Evolutionary conservation across 2,113 vertebrate genomes (phyloP).

Genomic region (Acrocephalus kingi): DNA sequence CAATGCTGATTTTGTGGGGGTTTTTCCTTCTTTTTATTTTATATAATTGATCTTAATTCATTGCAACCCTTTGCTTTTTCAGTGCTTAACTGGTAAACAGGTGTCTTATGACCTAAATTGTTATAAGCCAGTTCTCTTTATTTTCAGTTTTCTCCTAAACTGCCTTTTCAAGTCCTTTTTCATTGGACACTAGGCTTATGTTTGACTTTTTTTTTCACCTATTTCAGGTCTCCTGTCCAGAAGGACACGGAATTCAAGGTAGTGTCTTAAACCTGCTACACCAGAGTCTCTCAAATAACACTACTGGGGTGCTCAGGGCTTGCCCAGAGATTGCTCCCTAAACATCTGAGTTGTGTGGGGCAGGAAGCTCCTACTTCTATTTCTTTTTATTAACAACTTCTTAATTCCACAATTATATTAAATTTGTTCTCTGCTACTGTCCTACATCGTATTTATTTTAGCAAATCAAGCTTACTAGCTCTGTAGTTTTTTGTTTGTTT

Average conservation of each 20-base stretch:
- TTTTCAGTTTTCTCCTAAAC: not conserved
- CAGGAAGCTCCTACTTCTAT: not conserved
- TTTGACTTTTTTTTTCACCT: accelerated
- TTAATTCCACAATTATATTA: not conserved
- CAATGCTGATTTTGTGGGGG: not conserved
- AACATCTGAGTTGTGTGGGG: not conserved
- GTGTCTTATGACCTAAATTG: not conserved
- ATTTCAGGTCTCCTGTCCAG: not conserved
- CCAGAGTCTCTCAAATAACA: not conserved
- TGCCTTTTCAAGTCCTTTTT: not conserved
- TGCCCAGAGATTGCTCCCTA: not conserved
- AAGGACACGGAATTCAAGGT: not conserved
- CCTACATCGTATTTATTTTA: not conserved
- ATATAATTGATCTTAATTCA: not conserved
- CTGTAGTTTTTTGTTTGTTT: not conserved
- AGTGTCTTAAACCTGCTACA: not conserved
- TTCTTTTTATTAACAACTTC: not conserved
- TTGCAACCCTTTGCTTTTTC: not conserved
- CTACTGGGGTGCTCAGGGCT: not conserved
- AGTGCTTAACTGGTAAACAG: not conserved
- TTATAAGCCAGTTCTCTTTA: not conserved
- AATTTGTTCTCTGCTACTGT: not conserved
- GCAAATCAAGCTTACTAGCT: not conserved
- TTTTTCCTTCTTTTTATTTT: not conserved
- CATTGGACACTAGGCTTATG: not conserved